Percentiles rank a stretch among this genome's conserved stretches.
phyloP scores from a whole-genome alignment of 2,113 vertebrate species.

The Erinaceus europaeus region DNA sequence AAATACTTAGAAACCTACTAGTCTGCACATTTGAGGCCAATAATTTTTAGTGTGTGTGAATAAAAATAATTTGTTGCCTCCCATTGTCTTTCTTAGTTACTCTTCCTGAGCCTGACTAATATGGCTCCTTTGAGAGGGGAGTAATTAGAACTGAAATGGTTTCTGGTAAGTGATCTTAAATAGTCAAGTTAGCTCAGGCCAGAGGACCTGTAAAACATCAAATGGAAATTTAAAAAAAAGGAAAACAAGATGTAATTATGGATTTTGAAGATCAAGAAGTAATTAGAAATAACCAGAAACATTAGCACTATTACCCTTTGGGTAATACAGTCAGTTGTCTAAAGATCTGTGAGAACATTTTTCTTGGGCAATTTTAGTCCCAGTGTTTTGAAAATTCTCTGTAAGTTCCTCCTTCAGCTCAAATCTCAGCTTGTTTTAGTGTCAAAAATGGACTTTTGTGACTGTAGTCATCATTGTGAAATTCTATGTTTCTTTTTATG shows the following conservation, averaged over 20 bases:
- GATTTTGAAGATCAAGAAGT: constrained; percentile 31
- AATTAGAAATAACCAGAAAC: constrained; percentile 3
- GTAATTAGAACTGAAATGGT: neutral
- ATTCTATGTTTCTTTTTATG: constrained; percentile 10
- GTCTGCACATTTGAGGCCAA: neutral
- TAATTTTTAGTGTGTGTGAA: neutral
- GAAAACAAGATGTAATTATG: neutral
- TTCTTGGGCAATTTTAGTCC: neutral
- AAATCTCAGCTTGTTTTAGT: neutral
- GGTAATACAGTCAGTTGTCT: neutral
- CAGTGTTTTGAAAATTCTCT: constrained; percentile 12
- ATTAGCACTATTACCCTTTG: neutral
- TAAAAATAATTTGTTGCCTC: constrained; percentile 26
- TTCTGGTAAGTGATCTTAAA: constrained; percentile 6
- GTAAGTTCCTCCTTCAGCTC: constrained; percentile 8
- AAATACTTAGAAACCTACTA: constrained; percentile 2
- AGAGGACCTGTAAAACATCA: neutral
- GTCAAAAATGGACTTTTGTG: constrained; percentile 32
- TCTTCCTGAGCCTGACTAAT: neutral
- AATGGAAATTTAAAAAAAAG: neutral
- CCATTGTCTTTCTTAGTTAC: neutral
- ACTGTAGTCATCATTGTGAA: neutral
- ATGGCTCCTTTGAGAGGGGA: neutral
- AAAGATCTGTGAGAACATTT: neutral
- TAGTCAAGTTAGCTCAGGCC: neutral